phyloP scores from a whole-genome alignment of 2,113 vertebrate genomes.

The Passer domesticus region DNA sequence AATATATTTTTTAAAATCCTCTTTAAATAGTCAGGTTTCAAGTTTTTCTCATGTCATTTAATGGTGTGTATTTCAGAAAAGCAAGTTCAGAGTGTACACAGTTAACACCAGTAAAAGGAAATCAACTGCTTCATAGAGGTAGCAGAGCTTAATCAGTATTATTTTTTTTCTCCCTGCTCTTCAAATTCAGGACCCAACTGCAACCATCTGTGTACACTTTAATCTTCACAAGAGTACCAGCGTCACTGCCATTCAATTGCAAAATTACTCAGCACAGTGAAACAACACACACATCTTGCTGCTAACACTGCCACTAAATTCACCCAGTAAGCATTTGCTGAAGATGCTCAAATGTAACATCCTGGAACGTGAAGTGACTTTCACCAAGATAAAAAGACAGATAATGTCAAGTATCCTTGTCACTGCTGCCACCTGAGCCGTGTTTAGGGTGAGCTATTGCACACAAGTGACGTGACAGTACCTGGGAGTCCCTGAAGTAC shows the following conservation, averaged over 20 bases:
- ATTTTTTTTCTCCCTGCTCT: neutral
- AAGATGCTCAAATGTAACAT: neutral
- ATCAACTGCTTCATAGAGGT: neutral
- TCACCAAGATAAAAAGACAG: neutral
- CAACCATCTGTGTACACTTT: neutral
- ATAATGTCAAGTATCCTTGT: neutral
- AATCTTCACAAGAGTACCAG: neutral
- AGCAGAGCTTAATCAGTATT: neutral
- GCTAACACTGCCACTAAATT: neutral
- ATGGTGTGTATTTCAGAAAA: neutral
- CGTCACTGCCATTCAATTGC: neutral
- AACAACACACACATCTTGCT: neutral
- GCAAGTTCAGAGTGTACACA: neutral
- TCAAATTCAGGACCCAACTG: neutral
- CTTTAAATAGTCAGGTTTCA: neutral
- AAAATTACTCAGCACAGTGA: neutral
- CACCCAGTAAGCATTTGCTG: neutral
- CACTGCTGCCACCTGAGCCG: neutral
- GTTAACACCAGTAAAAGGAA: neutral
- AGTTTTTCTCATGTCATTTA: neutral
- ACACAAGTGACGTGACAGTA: conserved; percentile 30
- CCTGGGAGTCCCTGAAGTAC: conserved; percentile 97
- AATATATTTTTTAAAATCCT: rapidly evolving
- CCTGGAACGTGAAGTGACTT: neutral
- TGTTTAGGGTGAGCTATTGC: neutral